Evolutionary conservation across 2,888 invertebrate species (phyloP).

Genomic region (Xestia xanthographa): DNA sequence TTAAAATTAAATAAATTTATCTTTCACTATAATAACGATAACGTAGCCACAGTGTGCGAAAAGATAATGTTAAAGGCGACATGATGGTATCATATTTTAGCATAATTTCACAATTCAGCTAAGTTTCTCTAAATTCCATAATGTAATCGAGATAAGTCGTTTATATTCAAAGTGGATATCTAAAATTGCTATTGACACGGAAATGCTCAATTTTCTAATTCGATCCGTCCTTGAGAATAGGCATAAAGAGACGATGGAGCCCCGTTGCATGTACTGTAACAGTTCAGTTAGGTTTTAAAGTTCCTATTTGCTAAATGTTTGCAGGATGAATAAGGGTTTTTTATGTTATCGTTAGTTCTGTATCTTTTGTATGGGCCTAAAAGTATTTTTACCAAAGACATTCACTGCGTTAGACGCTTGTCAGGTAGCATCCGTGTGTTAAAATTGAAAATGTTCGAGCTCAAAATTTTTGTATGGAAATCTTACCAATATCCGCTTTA

Average conservation of each 20-base stretch:
- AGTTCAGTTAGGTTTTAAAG: neutral
- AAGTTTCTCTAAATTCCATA: slow-evolving; percentile 33
- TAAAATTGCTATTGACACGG: slow-evolving; percentile 31
- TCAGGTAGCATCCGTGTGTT: too few relatives aligned
- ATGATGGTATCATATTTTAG: slow-evolving; percentile 10
- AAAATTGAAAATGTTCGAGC: too few relatives aligned
- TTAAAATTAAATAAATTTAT: neutral
- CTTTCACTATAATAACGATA: neutral
- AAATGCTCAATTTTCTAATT: slow-evolving; percentile 33
- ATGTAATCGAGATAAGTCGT: slow-evolving; percentile 30
- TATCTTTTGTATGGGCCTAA: neutral
- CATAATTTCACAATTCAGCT: slow-evolving; percentile 22
- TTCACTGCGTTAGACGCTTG: too few relatives aligned
- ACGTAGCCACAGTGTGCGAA: neutral
- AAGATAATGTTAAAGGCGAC: slow-evolving; percentile 16
- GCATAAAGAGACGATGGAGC: neutral
- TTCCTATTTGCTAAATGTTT: neutral
- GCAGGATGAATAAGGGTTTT: neutral
- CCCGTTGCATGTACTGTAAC: too few relatives aligned
- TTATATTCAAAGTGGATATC: slow-evolving; percentile 35
- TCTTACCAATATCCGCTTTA: too few relatives aligned
- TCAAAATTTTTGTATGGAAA: too few relatives aligned
- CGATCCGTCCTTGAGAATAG: slow-evolving; percentile 1
- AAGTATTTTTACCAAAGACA: neutral
- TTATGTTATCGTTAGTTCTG: neutral